A percentile compares a stretch with the other conserved stretches of the same genome.
phyloP scores from a whole-genome alignment of 1,140 invertebrate species.

The Drosophila lacteicornis region DNA sequence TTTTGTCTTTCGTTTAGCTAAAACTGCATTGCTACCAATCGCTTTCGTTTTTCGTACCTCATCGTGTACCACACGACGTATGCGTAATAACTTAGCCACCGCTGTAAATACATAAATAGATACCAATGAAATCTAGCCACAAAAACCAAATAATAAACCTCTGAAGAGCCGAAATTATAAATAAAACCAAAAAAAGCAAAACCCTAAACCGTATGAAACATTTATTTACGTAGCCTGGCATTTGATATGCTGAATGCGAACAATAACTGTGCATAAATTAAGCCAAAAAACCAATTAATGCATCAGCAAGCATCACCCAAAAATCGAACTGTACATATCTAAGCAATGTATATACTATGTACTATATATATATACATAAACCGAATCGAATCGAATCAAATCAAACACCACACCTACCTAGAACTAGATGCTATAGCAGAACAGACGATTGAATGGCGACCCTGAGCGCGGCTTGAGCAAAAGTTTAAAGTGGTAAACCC shows the following conservation, averaged over 20 bases:
- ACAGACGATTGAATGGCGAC: slow-evolving; percentile 56
- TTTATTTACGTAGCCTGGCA: slow-evolving; percentile 34
- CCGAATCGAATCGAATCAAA: slow-evolving; percentile 26
- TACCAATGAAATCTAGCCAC: slow-evolving; percentile 25
- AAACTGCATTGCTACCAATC: slow-evolving; percentile 63
- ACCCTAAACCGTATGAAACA: slow-evolving; percentile 20
- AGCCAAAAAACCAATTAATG: slow-evolving; percentile 29
- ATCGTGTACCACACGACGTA: slow-evolving; percentile 72
- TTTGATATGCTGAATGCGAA: slow-evolving; percentile 46
- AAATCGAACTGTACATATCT: slow-evolving; percentile 30
- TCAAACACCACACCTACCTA: slow-evolving; percentile 13
- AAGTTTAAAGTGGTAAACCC: slow-evolving; percentile 46
- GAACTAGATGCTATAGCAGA: slow-evolving; percentile 49
- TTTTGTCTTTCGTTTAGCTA: slow-evolving; percentile 68
- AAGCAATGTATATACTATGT: slow-evolving; percentile 27
- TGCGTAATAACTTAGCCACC: slow-evolving; percentile 65
- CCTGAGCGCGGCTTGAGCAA: slow-evolving; percentile 55
- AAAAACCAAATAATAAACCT: slow-evolving; percentile 13
- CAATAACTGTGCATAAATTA: slow-evolving; percentile 46
- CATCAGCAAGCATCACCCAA: slow-evolving; percentile 28
- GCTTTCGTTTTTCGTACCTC: slow-evolving; percentile 55
- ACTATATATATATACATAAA: slow-evolving; percentile 12
- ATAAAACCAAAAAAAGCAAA: slow-evolving; percentile 20
- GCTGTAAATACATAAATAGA: slow-evolving; percentile 45
- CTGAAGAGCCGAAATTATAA: slow-evolving; percentile 2